Evolutionary conservation across 2,113 vertebrate species (phyloP).

Genomic region (Myiopsitta monachus): DNA sequence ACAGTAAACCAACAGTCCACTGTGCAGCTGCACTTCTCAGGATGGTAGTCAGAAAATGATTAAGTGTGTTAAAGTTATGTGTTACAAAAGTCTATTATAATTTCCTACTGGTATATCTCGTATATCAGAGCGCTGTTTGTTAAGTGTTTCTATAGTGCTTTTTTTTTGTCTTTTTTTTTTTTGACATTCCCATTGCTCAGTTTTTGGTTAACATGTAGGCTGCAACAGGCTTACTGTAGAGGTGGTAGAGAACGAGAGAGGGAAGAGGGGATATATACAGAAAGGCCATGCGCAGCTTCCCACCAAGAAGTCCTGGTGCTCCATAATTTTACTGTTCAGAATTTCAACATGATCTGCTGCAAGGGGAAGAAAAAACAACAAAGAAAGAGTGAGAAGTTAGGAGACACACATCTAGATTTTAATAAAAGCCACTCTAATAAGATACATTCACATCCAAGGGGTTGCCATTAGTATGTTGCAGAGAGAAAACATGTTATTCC

Average conservation of each 20-base stretch:
- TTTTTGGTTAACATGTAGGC: constrained; percentile 87
- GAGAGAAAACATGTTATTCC: neutral
- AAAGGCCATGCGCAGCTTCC: constrained; percentile 87
- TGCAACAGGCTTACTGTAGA: constrained; percentile 90
- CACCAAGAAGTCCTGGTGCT: constrained; percentile 85
- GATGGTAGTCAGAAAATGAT: constrained; percentile 74
- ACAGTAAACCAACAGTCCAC: constrained; percentile 75
- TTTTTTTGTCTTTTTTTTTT: constrained; percentile 36
- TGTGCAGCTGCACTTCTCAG: constrained; percentile 70
- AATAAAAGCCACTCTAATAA: neutral
- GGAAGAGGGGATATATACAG: constrained; percentile 71
- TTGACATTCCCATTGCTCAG: constrained; percentile 77
- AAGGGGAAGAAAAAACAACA: constrained; percentile 29
- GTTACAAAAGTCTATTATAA: constrained; percentile 73
- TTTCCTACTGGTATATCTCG: constrained; percentile 75
- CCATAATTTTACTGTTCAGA: constrained; percentile 84
- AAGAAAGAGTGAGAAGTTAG: constrained; percentile 15
- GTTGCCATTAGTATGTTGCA: neutral
- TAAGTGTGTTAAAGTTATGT: constrained; percentile 78
- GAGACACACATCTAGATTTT: neutral
- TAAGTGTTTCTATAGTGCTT: constrained; percentile 74
- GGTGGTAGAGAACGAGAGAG: constrained; percentile 81
- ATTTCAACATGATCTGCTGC: constrained; percentile 87
- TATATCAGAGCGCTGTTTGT: constrained; percentile 72
- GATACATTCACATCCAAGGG: neutral